Evolutionary conservation across 2,113 vertebrate species (phyloP).

Genomic region (Melanotaenia duboulayi): DNA sequence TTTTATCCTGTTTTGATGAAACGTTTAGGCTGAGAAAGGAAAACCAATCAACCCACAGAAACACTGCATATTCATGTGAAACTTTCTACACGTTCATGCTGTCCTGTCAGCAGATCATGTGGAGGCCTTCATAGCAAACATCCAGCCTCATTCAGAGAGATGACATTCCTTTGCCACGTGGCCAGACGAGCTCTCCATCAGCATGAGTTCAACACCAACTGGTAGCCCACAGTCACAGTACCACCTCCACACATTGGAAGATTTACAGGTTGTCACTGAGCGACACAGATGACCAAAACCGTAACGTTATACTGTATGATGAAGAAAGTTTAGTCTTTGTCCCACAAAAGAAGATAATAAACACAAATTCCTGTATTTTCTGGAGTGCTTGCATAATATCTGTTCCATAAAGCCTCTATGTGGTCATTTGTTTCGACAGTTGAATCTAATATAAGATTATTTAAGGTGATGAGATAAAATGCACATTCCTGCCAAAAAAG

Average conservation of each 20-base stretch:
- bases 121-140: conserved; percentile 59
- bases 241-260: conserved; percentile 22
- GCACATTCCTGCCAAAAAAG: conserved; percentile 8
- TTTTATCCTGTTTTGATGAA: conserved; percentile 60
- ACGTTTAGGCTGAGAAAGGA: neutral
- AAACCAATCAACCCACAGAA: neutral
- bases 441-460: conserved; percentile 7
- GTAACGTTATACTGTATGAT: conserved; percentile 26
- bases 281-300: conserved; percentile 12
- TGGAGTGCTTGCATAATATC: neutral
- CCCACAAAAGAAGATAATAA: conserved; percentile 31
- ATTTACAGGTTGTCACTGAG: conserved; percentile 27
- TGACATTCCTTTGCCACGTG: conserved; percentile 75
- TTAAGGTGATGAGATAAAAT: too few species aligned
- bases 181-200: conserved; percentile 60
- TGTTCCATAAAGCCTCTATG: neutral
- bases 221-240: conserved; percentile 19
- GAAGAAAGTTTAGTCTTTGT: conserved; percentile 52
- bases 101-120: conserved; percentile 38
- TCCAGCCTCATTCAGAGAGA: conserved; percentile 43
- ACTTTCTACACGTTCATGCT: neutral
- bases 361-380: conserved; percentile 38
- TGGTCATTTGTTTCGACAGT: conserved; percentile 7
- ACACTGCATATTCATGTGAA: conserved; percentile 6
- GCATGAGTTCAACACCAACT: conserved; percentile 46